Evolutionary conservation across 1,140 invertebrate genomes (phyloP), one percentile per base, ranked within the genome.

Genomic region (Helicoverpa armigera): DNA sequence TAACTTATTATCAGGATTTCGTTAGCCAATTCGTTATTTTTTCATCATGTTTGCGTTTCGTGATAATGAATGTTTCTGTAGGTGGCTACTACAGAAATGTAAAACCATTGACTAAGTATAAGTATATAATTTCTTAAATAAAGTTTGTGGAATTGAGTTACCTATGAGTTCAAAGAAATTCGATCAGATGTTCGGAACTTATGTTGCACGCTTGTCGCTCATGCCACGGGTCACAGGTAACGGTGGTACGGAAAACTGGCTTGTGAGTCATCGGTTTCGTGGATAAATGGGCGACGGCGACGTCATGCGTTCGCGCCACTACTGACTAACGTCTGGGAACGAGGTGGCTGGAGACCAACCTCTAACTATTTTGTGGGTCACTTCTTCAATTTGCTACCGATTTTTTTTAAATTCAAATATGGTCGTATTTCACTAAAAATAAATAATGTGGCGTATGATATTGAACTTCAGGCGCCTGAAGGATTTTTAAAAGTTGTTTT

Each of bases 231-330:
- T 13, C 69, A 79, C 29, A 58, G 74, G 61, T 88, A 90, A 90
- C 90, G 88, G 87, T 88, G 84, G 85, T 88, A 85, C 82, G 82
- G 83, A 82, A 87, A 89, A 90, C 90, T 85, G 89, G 91, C 86
- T 90, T 63, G 82, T 91, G 91, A 92, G 82, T 92, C 91, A 92
- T 60, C 79, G 73, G 82, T 74, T 73, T 76, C 31, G 69, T 81
- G 75, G 78, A 76, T 84, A 82, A 79, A 77, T 43, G 35, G 77
- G 81, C 10, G 76, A 43, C 9, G 35, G 35, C 5, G 80, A 85
- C 85, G 88, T 90, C 86, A 88, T 80, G 80, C 81, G 80, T 53
- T 31, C 63, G 77, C 65, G 76, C 65, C 50, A 7, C 18, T 50
- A 72, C 81, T 86, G 80, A 85, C 75, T 81, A 82, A 85, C 81